phyloP scores from a whole-genome alignment of 2,113 vertebrate species.

The Amphiprion percula region DNA sequence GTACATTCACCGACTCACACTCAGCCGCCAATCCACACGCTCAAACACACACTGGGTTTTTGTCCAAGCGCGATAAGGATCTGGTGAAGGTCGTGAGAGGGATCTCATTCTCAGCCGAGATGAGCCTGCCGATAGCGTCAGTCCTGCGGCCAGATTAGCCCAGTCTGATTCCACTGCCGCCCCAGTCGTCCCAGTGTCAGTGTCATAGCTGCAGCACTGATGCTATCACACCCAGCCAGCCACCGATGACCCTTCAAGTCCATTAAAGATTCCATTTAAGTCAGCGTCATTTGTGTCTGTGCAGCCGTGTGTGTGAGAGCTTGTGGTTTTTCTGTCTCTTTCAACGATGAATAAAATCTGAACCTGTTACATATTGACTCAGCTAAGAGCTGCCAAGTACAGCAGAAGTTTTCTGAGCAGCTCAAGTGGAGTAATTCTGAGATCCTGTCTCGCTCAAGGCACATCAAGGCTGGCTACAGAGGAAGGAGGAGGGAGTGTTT shows the following conservation, averaged over 20 bases:
- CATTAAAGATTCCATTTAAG: slow-evolving; percentile 77
- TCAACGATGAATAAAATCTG: slow-evolving; percentile 25
- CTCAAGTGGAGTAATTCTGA: slow-evolving; percentile 48
- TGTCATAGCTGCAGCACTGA: slow-evolving; percentile 78
- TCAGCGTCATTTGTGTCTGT: slow-evolving; percentile 14
- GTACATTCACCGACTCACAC: slow-evolving; percentile 20
- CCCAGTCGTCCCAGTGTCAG: slow-evolving; percentile 74
- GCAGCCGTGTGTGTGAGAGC: slow-evolving; percentile 7
- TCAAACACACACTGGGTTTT: slow-evolving; percentile 50
- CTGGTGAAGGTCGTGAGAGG: slow-evolving; percentile 82
- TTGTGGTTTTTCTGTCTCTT: slow-evolving; percentile 6
- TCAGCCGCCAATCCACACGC: slow-evolving; percentile 31
- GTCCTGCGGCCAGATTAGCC: slow-evolving; percentile 72
- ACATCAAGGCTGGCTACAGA: slow-evolving; percentile 26
- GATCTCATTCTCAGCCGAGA: slow-evolving; percentile 81
- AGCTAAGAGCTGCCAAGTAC: slow-evolving; percentile 42
- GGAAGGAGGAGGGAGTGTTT: slow-evolving; percentile 1
- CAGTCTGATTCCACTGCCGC: slow-evolving; percentile 63
- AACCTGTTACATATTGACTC: slow-evolving; percentile 38
- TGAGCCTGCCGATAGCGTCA: slow-evolving; percentile 78
- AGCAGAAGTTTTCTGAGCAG: slow-evolving; percentile 32
- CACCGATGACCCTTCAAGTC: slow-evolving; percentile 73
- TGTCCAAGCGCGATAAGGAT: slow-evolving; percentile 70
- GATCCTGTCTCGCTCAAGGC: slow-evolving; percentile 40
- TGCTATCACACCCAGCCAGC: slow-evolving; percentile 73